Base-by-base conservation (phyloP, 2,113 vertebrate species). In the Acinonyx jubatus region DNA sequence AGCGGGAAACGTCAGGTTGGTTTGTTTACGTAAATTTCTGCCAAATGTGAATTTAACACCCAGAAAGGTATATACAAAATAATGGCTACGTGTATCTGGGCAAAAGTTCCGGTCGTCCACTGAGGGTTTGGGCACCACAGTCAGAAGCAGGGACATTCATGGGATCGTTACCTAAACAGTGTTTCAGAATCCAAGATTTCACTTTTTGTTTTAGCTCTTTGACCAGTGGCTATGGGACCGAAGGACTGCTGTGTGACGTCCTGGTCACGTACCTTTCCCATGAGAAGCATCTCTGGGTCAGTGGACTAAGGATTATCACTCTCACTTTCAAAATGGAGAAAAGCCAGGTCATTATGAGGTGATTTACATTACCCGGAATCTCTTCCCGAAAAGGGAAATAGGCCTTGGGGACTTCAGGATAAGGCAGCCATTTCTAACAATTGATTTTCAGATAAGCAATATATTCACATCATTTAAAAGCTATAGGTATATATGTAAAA, bases 401-500 rank as follows among this genome's bases (percentile, higher is more conserved):
- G 41, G 36, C 4, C 31, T 57, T 48, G 21, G 25, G 33, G 29
- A 23, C 31, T 52, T 94, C 38, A 29, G 27, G 68, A 89, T 3
- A 83, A 61, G 57, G 31, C 14, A 86, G 29, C 55, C 63, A 76
- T 73, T 78, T 94, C 45, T 45, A 12, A 36, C 91, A 71, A 63
- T 65, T 74, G 73, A 87, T 73, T 97, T 91, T 91, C 48, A 78
- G 69, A 16, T 65, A 86, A 92, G 18, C n/a, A 83, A 45, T 74
- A 68, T 10, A 48, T 68, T 88, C 38, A 50, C 0, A 7, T 29
- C 80, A 11, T 69, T 73, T 52, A 76, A 90, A 94, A 76, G 23
- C 48, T 79, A 50, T 41, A 31, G 15, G 63, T 3, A 79, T 45
- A 1, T 45, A 45, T 45, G 45, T 41, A 41, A 41, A 74, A n/a